phyloP scores from a whole-genome alignment of 2,888 invertebrate genomes.

The Abrostola tripartita region DNA sequence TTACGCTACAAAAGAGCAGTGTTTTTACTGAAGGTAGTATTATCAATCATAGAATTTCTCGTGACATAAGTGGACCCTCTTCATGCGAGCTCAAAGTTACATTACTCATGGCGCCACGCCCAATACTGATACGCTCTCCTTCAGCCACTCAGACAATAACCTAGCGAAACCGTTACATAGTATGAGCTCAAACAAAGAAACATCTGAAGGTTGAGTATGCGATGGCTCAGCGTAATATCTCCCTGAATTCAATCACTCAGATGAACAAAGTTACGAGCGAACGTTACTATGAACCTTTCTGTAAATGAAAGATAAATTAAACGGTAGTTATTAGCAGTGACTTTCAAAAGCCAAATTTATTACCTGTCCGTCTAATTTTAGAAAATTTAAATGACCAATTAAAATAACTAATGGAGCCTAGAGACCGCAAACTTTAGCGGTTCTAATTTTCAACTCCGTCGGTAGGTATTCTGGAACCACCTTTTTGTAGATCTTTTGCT shows the following conservation, averaged over 20 bases:
- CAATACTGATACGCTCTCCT: slow-evolving; percentile 79
- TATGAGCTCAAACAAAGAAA: slow-evolving; percentile 49
- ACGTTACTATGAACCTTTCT: slow-evolving; percentile 21
- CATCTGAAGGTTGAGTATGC: slow-evolving; percentile 26
- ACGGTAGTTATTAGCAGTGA: slow-evolving; percentile 28
- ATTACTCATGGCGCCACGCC: slow-evolving; percentile 86
- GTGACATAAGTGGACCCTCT: slow-evolving; percentile 88
- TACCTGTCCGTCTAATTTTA: slow-evolving; percentile 28
- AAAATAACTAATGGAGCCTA: slow-evolving; percentile 40
- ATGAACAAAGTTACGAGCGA: slow-evolving; percentile 37
- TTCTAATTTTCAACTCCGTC: slow-evolving; percentile 36
- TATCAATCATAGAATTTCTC: slow-evolving; percentile 86
- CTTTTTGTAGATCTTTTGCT: slow-evolving; percentile 38
- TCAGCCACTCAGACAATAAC: slow-evolving; percentile 70
- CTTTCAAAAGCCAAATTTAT: slow-evolving; percentile 29
- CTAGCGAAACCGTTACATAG: slow-evolving; percentile 47
- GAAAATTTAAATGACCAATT: slow-evolving; percentile 45
- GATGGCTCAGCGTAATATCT: slow-evolving; percentile 38
- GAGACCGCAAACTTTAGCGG: slow-evolving; percentile 36
- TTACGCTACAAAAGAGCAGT: slow-evolving; percentile 73
- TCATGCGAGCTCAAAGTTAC: slow-evolving; percentile 84
- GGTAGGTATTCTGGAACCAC: slow-evolving; percentile 10
- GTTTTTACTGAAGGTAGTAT: slow-evolving; percentile 81
- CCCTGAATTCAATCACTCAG: slow-evolving; percentile 49
- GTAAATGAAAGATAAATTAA: slow-evolving; percentile 15